phyloP scores from a whole-genome alignment of 2,797 vertebrate genomes.

The Gymnopithys bicolor region DNA sequence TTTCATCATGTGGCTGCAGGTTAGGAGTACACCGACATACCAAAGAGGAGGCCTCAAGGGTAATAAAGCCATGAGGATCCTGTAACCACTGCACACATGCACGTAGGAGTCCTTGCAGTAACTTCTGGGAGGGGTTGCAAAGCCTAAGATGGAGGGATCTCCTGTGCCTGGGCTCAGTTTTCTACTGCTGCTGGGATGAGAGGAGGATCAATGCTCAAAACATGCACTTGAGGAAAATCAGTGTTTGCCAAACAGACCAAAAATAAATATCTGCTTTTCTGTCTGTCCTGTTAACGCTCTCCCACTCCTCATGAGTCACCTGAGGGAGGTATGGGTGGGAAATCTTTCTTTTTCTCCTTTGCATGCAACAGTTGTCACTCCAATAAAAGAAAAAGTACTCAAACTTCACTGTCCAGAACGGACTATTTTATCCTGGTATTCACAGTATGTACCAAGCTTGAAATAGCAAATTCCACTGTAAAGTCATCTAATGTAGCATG shows the following conservation, averaged over 20 bases:
- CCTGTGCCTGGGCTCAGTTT: not conserved
- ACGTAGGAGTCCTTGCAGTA: not conserved
- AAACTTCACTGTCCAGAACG: not conserved
- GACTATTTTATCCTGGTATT: not conserved
- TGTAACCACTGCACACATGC: not conserved
- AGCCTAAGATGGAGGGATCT: not conserved
- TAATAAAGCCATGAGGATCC: not conserved
- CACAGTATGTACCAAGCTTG: not conserved
- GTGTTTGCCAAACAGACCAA: not conserved
- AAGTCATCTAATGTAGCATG: not conserved
- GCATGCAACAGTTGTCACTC: not conserved
- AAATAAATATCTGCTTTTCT: not conserved
- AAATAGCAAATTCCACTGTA: constrained; percentile 19
- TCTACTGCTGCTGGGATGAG: not conserved
- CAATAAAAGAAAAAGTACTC: not conserved
- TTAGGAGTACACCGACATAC: constrained; percentile 23
- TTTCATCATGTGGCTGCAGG: constrained; percentile 12
- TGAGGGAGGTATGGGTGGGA: not conserved
- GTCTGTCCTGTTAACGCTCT: not conserved
- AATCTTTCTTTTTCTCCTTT: not conserved
- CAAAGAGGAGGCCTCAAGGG: not conserved
- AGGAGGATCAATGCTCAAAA: not conserved
- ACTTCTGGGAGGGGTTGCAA: not conserved
- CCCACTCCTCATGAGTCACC: not conserved
- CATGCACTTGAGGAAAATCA: not conserved